Evolutionary conservation across 2,888 invertebrate genomes (phyloP).

Genomic region (Mesoligia furuncula): DNA sequence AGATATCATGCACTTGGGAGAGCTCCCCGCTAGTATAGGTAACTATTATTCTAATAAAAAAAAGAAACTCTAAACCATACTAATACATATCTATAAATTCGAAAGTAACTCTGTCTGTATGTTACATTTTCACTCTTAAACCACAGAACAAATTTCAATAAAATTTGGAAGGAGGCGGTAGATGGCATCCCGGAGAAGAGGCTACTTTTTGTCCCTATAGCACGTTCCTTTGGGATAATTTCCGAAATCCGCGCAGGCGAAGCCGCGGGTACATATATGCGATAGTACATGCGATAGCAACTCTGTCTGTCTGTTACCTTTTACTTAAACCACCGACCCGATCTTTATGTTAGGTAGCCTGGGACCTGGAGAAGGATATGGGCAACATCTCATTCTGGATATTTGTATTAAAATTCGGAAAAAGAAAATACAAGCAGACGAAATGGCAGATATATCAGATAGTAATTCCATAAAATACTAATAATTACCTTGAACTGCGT

Average conservation of each 20-base stretch:
- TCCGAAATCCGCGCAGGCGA: not conserved
- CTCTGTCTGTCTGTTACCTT: not conserved
- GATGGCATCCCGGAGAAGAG: not conserved
- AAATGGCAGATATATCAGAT: not conserved
- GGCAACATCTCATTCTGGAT: not conserved
- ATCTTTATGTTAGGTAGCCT: too few relatives aligned
- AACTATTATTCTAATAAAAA: not conserved
- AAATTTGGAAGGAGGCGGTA: not conserved
- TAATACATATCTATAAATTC: not conserved
- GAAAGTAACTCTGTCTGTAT: not conserved
- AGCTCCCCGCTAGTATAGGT: not conserved
- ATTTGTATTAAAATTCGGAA: not conserved
- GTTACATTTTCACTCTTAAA: not conserved
- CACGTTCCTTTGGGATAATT: not conserved
- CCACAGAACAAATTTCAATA: not conserved
- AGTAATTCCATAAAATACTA: not conserved
- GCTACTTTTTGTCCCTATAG: not conserved
- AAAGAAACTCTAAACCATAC: not conserved
- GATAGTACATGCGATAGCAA: too few relatives aligned
- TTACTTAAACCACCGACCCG: not conserved
- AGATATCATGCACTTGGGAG: constrained; percentile 1
- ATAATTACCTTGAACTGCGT: constrained; percentile 95
- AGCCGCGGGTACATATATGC: too few relatives aligned
- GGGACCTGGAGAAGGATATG: not conserved
- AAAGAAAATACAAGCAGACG: not conserved